Conservation (phyloP, 2,797 vertebrate genomes). For the Eremophila alpestris region DNA sequence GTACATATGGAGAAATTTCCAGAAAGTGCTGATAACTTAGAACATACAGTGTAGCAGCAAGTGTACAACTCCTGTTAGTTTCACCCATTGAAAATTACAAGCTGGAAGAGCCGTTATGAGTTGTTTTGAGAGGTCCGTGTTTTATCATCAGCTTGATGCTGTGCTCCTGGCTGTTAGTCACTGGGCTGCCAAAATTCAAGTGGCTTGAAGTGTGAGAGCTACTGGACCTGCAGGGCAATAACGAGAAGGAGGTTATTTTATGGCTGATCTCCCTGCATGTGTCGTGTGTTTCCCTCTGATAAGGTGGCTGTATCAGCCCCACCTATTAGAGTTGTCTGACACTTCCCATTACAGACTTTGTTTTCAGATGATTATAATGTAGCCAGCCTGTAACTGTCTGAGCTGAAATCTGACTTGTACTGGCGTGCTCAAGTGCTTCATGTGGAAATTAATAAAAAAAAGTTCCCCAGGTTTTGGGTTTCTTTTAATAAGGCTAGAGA, state of each 20-base stretch:
- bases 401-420: slow-evolving; percentile 43
- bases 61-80: background rate
- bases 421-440: background rate
- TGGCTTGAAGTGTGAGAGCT: slow-evolving; percentile 35
- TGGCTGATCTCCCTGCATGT: slow-evolving; percentile 17
- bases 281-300: slow-evolving; percentile 43
- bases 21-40: slow-evolving; percentile 36
- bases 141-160: slow-evolving; percentile 51
- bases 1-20: slow-evolving; percentile 43
- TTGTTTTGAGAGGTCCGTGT: slow-evolving; percentile 55
- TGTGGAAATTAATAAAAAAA: background rate
- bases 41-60: background rate
- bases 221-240: slow-evolving; percentile 35
- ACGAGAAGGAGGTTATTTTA: slow-evolving; percentile 40
- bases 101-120: slow-evolving; percentile 44
- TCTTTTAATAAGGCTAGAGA: background rate
- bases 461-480: background rate
- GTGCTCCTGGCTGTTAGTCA: slow-evolving; percentile 38
- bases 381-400: background rate
- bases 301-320: slow-evolving; percentile 44
- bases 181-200: slow-evolving; percentile 63
- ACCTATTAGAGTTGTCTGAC: slow-evolving; percentile 51
- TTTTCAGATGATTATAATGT: slow-evolving; percentile 34
- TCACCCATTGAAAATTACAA: background rate
- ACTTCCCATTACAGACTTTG: slow-evolving; percentile 16